A percentile compares a stretch with the other conserved stretches of the same genome.
Conservation (phyloP, 1,140 invertebrate genomes). For the Tetramorium parvispinum region DNA sequence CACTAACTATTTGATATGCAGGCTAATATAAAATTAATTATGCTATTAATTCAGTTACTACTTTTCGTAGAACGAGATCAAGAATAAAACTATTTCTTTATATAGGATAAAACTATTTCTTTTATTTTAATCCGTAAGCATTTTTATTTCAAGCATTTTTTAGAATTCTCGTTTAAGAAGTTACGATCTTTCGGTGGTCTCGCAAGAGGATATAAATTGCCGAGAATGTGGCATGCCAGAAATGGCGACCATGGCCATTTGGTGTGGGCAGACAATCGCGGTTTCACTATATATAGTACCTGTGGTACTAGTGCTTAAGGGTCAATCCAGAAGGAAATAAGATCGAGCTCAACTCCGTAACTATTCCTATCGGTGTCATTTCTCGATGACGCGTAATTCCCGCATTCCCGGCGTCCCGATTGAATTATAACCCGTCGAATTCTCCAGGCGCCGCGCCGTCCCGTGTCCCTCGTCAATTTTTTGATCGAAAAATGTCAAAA, state of each 20-base stretch:
- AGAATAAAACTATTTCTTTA: not conserved
- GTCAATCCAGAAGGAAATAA: slow-evolving; percentile 58
- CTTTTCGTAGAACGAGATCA: not conserved
- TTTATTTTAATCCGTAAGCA: slow-evolving; percentile 25
- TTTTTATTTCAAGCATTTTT: slow-evolving; percentile 34
- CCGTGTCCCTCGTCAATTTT: slow-evolving; percentile 47
- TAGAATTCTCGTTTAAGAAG: slow-evolving; percentile 52
- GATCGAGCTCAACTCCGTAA: slow-evolving; percentile 44
- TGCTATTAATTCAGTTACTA: not conserved
- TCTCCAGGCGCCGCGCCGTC: slow-evolving; percentile 17
- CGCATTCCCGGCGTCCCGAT: not conserved
- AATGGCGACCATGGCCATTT: slow-evolving; percentile 65
- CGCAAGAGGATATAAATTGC: slow-evolving; percentile 67
- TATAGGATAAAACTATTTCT: not conserved
- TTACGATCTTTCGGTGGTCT: slow-evolving; percentile 51
- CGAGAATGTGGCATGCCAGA: slow-evolving; percentile 60
- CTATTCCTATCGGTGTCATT: slow-evolving; percentile 38
- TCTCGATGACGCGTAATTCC: slow-evolving; percentile 37
- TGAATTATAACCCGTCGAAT: slow-evolving; percentile 67
- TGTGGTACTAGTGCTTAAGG: slow-evolving; percentile 55
- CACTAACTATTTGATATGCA: not conserved
- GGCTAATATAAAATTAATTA: not conserved
- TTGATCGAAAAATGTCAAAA: slow-evolving; percentile 63
- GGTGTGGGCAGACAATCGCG: slow-evolving; percentile 62
- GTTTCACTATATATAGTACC: slow-evolving; percentile 60